These are phyloP conservation scores for Apeira syringaria DNA, from an alignment of 2,888 invertebrate species.

Conservation along the genomic window DNA sequence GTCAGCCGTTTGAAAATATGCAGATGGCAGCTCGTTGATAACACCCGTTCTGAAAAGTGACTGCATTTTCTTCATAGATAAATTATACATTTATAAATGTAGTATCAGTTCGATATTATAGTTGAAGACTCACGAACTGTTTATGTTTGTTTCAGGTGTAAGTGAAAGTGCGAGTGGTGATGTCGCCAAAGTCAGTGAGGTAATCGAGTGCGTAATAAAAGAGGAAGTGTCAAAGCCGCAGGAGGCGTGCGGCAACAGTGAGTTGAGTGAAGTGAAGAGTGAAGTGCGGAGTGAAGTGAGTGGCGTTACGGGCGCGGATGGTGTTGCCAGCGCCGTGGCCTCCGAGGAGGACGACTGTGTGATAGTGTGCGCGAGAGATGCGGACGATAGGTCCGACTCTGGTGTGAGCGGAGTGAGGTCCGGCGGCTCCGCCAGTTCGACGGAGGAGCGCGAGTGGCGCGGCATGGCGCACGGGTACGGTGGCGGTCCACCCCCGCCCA, in stretches of 20 bases:
- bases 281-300: conserved; percentile 78
- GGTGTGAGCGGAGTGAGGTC: conserved; percentile 90
- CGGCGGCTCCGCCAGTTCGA: conserved; percentile 88
- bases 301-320: conserved; percentile 72
- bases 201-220: conserved; percentile 72
- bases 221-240: conserved; percentile 54
- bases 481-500: conserved; percentile 85
- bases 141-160: conserved; percentile 69
- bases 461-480: conserved; percentile 88
- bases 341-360: conserved; percentile 86
- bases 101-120: not conserved
- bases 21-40: conserved; percentile 49
- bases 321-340: conserved; percentile 80
- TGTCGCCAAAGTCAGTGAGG: conserved; percentile 71
- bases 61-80: conserved; percentile 11
- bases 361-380: conserved; percentile 85
- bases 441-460: conserved; percentile 90
- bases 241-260: conserved; percentile 61
- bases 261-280: conserved; percentile 41
- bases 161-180: conserved; percentile 74
- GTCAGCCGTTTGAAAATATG: conserved; percentile 57
- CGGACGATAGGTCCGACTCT: conserved; percentile 85
- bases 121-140: conserved; percentile 12
- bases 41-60: conserved; percentile 33
- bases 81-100: conserved; percentile 4